Evolutionary conservation across 2,888 invertebrate species (phyloP), one percentile per base, ranked within the genome.

Genomic region (Eustalomyia histrio): DNA sequence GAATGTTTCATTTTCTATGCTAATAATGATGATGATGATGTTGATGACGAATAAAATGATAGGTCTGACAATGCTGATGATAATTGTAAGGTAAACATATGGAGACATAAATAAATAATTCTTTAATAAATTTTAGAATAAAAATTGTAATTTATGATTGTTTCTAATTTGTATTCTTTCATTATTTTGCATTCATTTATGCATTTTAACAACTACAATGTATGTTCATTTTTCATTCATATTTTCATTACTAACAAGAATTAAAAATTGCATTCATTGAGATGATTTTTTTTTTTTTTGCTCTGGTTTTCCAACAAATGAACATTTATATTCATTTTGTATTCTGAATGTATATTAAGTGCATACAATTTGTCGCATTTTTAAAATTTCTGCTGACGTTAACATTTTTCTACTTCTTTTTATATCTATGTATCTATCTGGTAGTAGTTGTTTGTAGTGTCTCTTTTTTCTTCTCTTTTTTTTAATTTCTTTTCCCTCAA

Each of bases 281-380:
- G 14, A 21, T 18, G 53, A 21, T 53, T 53, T 53, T 21, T 53
- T 21, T 17, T 53, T 7, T 18, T 18, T 53, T 12, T 9, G 7
- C 8, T 53, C 12, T 55, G 5, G 10, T 53, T 47, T n/a, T 63
- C 12, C 24, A 21, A 39, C 21, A 60, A 71, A 69, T 60, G 63
- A 53, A 52, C 75, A 80, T 72, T 61, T 71, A 72, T 71, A 63
- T 71, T 65, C 58, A 76, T 76, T 80, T 76, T 14, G 76, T 76
- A 80, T 80, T 76, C 80, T 21, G 72, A 47, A 47, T 14, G 14
- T 47, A 5, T 47, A n/a, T 14, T 47, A 6, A 76, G 60, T 76
- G 43, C 68, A 74, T 69, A 47, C 33, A 53, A 65, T 65, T 75
- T 80, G 75, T 75, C 64, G 74, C 74, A 79, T 64, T 69, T 79